Conservation (phyloP, 2,797 vertebrate species). For the Sebastes reedi region DNA sequence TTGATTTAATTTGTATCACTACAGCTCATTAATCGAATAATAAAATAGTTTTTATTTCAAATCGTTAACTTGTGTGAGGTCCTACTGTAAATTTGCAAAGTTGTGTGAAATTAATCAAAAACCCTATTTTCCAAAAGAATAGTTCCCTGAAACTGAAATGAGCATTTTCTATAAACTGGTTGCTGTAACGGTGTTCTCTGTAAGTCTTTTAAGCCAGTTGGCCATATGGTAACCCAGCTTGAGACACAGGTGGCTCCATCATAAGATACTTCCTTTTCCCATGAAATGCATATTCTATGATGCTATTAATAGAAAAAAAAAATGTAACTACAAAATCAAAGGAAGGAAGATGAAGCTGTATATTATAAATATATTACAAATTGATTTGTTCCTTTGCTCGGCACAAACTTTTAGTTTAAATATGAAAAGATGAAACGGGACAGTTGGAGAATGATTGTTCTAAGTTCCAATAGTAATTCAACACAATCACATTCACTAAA, state of each 20-base stretch:
- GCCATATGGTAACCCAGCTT: conserved; percentile 60
- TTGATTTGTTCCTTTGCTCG: not conserved
- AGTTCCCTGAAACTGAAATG: not conserved
- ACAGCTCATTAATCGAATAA: not conserved
- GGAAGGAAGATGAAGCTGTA: accelerated
- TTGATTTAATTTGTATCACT: not conserved
- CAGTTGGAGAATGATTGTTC: not conserved
- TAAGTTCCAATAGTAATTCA: not conserved
- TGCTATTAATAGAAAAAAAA: conserved; percentile 9
- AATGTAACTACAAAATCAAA: not conserved
- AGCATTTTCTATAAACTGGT: conserved; percentile 3
- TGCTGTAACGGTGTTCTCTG: not conserved
- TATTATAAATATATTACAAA: not conserved
- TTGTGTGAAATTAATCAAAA: not conserved
- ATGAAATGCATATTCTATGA: not conserved
- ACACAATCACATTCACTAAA: not conserved
- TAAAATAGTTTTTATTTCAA: not conserved
- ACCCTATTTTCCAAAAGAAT: not conserved
- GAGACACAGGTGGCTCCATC: conserved; percentile 34
- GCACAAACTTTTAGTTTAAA: not conserved
- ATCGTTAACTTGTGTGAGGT: not conserved
- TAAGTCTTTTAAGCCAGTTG: conserved; percentile 27
- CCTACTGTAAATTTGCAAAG: not conserved
- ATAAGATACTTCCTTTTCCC: not conserved
- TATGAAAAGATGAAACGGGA: not conserved